Percentiles rank a stretch among this genome's conserved stretches.
Conservation (phyloP, 2,797 vertebrate species). For the Columba guinea region DNA sequence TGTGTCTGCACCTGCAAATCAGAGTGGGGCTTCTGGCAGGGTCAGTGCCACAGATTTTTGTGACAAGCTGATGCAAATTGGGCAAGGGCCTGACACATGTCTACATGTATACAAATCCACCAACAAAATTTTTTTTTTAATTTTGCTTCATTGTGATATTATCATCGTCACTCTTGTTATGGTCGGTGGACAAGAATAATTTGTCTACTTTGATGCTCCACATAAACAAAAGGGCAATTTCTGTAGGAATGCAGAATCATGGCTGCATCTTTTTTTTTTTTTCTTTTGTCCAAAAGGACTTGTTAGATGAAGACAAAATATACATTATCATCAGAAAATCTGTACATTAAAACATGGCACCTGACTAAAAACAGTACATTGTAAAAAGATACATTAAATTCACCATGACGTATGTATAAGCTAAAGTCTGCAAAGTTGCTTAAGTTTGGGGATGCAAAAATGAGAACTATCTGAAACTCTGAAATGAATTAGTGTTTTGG, state of each 20-base stretch:
- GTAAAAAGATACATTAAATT: not conserved
- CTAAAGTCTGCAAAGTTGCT: not conserved
- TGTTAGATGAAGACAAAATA: not conserved
- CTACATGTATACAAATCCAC: not conserved
- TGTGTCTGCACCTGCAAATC: not conserved
- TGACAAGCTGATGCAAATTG: not conserved
- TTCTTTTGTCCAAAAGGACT: not conserved
- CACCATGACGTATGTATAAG: not conserved
- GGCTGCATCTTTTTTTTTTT: not conserved
- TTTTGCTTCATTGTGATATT: not conserved
- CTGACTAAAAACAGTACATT: not conserved
- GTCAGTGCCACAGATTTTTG: not conserved
- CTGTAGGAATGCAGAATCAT: not conserved
- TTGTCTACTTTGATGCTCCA: not conserved
- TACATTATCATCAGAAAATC: not conserved
- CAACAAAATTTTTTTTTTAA: not conserved
- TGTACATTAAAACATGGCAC: not conserved
- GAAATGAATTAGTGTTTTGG: not conserved
- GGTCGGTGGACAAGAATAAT: not conserved
- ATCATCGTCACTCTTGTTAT: not conserved
- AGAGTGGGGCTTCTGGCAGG: not conserved
- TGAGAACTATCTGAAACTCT: not conserved
- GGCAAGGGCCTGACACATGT: not conserved
- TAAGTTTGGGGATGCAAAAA: not conserved
- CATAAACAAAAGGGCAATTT: not conserved